Base-by-base conservation (phyloP, 2,888 invertebrate species). In the Gastrophysa polygoni region DNA sequence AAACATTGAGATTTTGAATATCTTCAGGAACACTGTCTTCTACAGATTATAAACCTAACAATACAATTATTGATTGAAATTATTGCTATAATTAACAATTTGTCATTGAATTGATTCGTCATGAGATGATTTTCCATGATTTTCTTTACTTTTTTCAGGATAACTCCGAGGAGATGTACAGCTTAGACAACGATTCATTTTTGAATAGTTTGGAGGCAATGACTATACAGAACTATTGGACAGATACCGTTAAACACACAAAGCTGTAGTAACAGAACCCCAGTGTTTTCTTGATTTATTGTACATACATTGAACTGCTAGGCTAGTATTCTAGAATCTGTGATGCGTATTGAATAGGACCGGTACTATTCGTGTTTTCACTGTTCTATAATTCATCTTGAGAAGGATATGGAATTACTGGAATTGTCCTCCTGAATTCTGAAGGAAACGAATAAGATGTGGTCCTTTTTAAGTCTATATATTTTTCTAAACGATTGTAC, bases 171-270 rank as follows among this genome's bases (percentile, higher is more conserved):
- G 95, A 95, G 83, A 93, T 95, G 93, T 94, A 94, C 83, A 95
- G 95, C 77, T 83, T 95, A 82, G 95, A 95, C 84, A 95, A 95
- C 81, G 95, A 95, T 81, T 95, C 95, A 66, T 95, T 95, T 84
- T 86, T 95, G 64, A 95, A 95, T 83, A 95, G 95, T 64, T 83
- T 95, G 73, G 95, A 95, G 83, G 93, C 94, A 70, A 94, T 95
- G 93, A 94, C 95, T 71, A 94, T 95, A 78, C 93, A 94, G 81
- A 95, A 95, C 83, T 93, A 94, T 79, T 95, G 95, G 94, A 94
- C 94, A 56, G 93, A 94, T 82, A 93, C 90, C 71, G 93, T 93
- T 69, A 93, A 93, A 81, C 93, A 93, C 82, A 93, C 93, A 75
- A 93, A 93, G 82, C 87, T 94, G 82, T 93, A 47, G 10, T 54